Evolutionary conservation across 2,888 invertebrate genomes (phyloP), one percentile per base, ranked within the genome.

Genomic region (Amitus sp.): DNA sequence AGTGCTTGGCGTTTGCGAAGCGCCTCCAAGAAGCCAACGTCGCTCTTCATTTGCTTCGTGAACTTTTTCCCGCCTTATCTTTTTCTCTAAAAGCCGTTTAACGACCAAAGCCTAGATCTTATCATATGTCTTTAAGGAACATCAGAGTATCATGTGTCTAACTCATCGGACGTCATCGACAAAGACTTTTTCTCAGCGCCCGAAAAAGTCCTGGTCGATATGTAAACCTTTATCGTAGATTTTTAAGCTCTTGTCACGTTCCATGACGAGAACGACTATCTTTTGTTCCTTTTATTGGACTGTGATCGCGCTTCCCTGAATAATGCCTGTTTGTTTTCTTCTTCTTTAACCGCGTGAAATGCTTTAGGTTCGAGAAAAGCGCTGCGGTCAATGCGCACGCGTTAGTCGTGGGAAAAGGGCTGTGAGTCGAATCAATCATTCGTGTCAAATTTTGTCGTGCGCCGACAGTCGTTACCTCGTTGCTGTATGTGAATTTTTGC

Each of bases 51-150:
- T 17, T 15, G 17, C 39, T 39, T 34, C 34, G 34, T 34, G 4
- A 17, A 27, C 20, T 19, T 20, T n/a, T 39, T 9, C 27, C 9
- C 23, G 39, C 10, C 27, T 15, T 33, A 2, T 33, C 23, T 48
- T 15, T 10, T 19, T 39, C 23, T 23, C 23, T 23, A 23, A 6
- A 37, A 37, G 39, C 58, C 58, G 49, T 52, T 58, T 28, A 47
- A 52, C 52, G 52, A 42, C 52, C 43, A 39, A 34, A 42, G 28
- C 47, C 23, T 28, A 37, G 43, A 51, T 51, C 33, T 51, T 27
- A 28, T 56, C 40, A 18, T 15, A 49, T 34, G 30, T 37, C 42
- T 34, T 15, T 23, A 37, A 34, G 34, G 34, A 23, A 48, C 48
- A 33, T 47, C 18, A 17, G 15, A 39, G 39, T 39, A 39, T 17